Base-by-base conservation (phyloP, 92 coral and sea anemone species). In the Chrysogorgia sp. region DNA sequence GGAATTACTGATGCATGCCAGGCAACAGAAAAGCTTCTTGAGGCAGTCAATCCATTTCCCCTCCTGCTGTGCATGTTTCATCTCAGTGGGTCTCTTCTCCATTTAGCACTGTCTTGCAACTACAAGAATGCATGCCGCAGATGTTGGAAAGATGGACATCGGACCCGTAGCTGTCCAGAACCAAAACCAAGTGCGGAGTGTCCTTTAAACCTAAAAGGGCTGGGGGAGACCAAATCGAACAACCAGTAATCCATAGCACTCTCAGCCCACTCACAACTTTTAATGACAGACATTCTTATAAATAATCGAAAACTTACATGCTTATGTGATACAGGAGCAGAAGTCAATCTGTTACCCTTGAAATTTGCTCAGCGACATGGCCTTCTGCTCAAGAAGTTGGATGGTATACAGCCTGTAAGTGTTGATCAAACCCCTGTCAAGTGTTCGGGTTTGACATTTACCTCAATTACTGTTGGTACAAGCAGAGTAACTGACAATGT, bases 321-420 rank as follows among this genome's bases (percentile, higher is more conserved):
- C 20, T 52, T 52, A 23, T 52, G 59, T 52, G 20, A 22, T 47
- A 83, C 83, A 0, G 87, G 87, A 33, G 77, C 70, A 1, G 77
- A 76, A 37, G 64, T 83, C 26, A 76, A 76, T 66, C 83, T 83
- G n/a, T 76, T 63, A 63, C 59, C 59, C 17, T 23, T 17, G 20
- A 52, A 17, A 23, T 52, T 52, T 52, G 59, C 59, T 52, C 3
- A 52, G 59, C 6, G 59, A 52, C 59, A 17, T 52, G 59, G 59
- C 17, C 59, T 52, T 5, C 22, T 23, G 26, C 59, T 5, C 59
- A 52, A 52, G 70, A 83, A 10, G 63, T 83, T 83, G 78, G 63
- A 2, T 76, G 83, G 83, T 1, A 63, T 83, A 30, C 83, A 75
- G 61, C 83, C 87, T 7, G 87, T 83, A 3, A 52, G 59, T 52